A percentile compares a stretch with the other conserved stretches of the same genome.
Conservation (phyloP, 2,888 invertebrate genomes). For the Euzophera pinguis region DNA sequence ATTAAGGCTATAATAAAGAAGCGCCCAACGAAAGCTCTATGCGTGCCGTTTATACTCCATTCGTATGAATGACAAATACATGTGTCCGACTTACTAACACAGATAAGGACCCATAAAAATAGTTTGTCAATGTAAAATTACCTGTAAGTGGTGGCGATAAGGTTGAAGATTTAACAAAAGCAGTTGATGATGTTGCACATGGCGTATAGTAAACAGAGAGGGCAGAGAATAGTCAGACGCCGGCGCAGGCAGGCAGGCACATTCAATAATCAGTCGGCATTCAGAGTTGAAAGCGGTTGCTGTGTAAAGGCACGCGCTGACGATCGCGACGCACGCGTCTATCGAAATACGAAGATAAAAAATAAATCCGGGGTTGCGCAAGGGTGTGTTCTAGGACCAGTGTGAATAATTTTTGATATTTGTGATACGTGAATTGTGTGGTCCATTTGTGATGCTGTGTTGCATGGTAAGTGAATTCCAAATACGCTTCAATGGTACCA, state of each 20-base stretch:
- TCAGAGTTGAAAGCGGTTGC: constrained; percentile 55
- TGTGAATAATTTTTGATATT: constrained; percentile 42
- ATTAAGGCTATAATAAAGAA: constrained; percentile 73
- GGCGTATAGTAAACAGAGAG: constrained; percentile 69
- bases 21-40: constrained; percentile 70
- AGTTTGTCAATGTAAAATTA: constrained; percentile 23
- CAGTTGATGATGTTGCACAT: constrained; percentile 59
- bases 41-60: constrained; percentile 71
- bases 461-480: constrained; percentile 70
- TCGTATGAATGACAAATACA: constrained; percentile 75
- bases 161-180: constrained; percentile 35
- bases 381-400: constrained; percentile 54
- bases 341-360: constrained; percentile 52
- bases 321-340: constrained; percentile 50
- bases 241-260: constrained; percentile 59
- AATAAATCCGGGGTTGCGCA: constrained; percentile 45
- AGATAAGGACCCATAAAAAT: constrained; percentile 46
- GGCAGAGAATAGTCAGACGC: constrained; percentile 45
- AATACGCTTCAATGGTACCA: constrained; percentile 61
- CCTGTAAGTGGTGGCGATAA: constrained; percentile 20
- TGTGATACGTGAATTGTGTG: constrained; percentile 42
- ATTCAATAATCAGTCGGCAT: constrained; percentile 46
- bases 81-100: constrained; percentile 70
- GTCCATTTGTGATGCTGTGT: constrained; percentile 61
- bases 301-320: constrained; percentile 56